These are phyloP conservation scores for Heteropelma amictum DNA, from an alignment of 2,888 invertebrate species.

Conservation along the genomic window DNA sequence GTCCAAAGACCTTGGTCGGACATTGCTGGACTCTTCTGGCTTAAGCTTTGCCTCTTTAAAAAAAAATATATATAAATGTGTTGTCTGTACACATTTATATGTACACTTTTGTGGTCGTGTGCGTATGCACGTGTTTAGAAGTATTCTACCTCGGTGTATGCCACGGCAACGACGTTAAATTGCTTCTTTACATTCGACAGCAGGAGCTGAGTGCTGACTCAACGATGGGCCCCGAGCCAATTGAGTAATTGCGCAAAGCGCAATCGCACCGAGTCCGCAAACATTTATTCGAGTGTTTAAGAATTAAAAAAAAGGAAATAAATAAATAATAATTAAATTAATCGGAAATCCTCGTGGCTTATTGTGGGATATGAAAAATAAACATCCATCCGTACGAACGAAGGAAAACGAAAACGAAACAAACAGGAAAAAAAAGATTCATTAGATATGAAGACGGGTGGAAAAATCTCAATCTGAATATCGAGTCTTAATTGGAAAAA, in stretches of 20 bases:
- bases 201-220: conserved; percentile 54
- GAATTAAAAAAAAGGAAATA: neutral
- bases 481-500: no score
- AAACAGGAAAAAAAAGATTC: neutral
- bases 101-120: neutral
- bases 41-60: conserved; percentile 4
- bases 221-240: conserved; percentile 42
- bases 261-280: conserved; percentile 25
- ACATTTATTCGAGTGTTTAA: conserved; percentile 18
- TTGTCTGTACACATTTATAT: neutral
- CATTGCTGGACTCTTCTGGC: conserved; percentile 28
- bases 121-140: neutral
- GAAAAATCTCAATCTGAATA: no score
- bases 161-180: conserved; percentile 47
- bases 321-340: neutral
- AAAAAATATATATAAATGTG: no score
- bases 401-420: no score
- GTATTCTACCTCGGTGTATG: conserved; percentile 11
- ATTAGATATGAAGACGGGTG: neutral
- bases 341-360: no score
- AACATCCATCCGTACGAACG: no score
- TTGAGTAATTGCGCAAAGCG: conserved; percentile 36
- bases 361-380: no score
- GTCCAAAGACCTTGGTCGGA: conserved; percentile 35
- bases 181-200: conserved; percentile 59